Conservation (phyloP, 1,140 invertebrate species). For the Leptonema lineaticorne region DNA sequence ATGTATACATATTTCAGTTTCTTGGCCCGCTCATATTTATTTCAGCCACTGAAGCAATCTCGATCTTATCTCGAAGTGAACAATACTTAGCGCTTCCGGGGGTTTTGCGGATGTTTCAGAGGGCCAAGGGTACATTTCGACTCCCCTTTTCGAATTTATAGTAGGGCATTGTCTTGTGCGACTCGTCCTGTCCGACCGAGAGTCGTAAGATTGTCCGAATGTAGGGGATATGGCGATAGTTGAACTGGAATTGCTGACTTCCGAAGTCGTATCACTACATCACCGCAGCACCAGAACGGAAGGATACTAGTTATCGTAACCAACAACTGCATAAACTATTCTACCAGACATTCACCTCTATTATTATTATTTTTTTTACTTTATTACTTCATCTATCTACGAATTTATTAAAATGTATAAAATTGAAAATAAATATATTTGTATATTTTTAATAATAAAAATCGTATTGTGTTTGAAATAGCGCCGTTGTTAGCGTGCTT, state of each 20-base stretch:
- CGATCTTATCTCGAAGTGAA: constrained; percentile 28
- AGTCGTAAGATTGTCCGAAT: background rate
- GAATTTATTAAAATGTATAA: no score
- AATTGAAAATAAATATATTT: no score
- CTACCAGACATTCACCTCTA: no score
- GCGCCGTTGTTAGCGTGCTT: no score
- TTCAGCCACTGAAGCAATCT: constrained; percentile 25
- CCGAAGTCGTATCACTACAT: background rate
- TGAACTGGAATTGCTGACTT: background rate
- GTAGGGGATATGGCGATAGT: background rate
- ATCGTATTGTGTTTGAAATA: no score
- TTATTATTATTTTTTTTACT: no score
- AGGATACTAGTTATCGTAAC: constrained; percentile 4
- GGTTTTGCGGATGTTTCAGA: no score
- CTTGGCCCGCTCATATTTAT: constrained; percentile 28
- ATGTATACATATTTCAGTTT: constrained; percentile 23
- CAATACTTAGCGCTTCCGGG: constrained; percentile 25
- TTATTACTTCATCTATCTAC: no score
- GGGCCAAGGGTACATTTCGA: background rate
- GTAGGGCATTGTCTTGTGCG: constrained; percentile 18
- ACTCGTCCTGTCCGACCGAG: background rate
- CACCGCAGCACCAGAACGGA: background rate
- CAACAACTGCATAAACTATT: background rate
- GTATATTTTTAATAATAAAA: no score
- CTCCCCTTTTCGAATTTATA: constrained; percentile 4